phyloP scores from a whole-genome alignment of 2,797 vertebrate species.

The Euphonia xanthogaster region DNA sequence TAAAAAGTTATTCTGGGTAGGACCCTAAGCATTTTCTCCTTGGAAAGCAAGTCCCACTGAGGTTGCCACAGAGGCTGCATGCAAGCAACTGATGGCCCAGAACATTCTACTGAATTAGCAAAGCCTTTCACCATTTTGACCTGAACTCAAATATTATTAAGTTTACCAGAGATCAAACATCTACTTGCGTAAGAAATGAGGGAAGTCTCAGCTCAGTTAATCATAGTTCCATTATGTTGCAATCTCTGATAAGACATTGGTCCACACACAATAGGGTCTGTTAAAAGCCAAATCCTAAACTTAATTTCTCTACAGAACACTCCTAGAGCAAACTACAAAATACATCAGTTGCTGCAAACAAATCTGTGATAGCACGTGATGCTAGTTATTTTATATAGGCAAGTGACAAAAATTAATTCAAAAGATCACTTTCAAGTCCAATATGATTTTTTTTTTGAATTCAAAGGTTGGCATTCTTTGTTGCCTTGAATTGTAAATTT shows the following conservation, averaged over 20 bases:
- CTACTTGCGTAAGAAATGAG: background rate
- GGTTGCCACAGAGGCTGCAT: background rate
- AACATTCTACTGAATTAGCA: background rate
- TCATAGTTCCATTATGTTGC: background rate
- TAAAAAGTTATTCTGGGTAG: background rate
- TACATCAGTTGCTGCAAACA: background rate
- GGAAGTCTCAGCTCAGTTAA: background rate
- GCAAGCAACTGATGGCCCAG: background rate
- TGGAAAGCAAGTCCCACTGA: background rate
- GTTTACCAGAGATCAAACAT: constrained; percentile 1
- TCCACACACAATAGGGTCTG: background rate
- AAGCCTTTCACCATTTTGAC: background rate
- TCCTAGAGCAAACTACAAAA: background rate
- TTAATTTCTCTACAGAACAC: background rate
- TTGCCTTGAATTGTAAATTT: background rate
- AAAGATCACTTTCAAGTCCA: background rate
- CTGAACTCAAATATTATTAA: background rate
- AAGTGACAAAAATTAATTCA: background rate
- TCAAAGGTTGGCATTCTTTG: background rate
- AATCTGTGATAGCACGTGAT: background rate
- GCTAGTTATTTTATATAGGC: background rate
- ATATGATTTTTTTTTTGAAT: background rate
- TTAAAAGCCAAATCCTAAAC: background rate
- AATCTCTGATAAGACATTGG: background rate
- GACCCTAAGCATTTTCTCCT: background rate